These are phyloP conservation scores for Gallinago paraguaiae DNA, from an alignment of 2,113 vertebrate genomes.

Conservation along the genomic window DNA sequence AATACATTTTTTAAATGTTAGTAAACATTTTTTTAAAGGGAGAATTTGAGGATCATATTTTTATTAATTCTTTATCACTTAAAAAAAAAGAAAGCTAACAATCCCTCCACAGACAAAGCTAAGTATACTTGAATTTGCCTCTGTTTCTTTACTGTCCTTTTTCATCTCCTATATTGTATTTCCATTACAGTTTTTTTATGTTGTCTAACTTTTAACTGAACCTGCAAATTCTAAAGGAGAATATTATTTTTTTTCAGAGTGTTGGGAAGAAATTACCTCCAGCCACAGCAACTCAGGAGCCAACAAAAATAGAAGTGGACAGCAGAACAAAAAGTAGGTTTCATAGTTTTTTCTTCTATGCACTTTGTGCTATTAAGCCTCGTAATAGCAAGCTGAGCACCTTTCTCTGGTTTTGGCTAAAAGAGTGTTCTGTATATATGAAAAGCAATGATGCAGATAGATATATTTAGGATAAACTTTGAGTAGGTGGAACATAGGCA, in stretches of 20 bases:
- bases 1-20: neutral
- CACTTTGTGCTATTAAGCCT: neutral
- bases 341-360: conserved; percentile 40
- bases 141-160: neutral
- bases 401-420: neutral
- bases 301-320: conserved; percentile 89
- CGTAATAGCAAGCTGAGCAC: neutral
- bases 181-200: neutral
- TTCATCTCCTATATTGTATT: neutral
- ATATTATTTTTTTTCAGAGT: conserved; percentile 69
- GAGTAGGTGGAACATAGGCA: neutral
- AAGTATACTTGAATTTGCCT: neutral
- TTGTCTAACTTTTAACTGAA: conserved; percentile 14
- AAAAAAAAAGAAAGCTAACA: neutral
- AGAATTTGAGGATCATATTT: neutral
- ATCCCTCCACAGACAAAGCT: neutral
- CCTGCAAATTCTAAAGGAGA: conserved; percentile 45
- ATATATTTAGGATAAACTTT: neutral
- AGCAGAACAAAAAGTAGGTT: conserved; percentile 88
- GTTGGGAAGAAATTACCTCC: conserved; percentile 84
- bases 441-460: neutral
- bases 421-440: neutral
- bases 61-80: neutral
- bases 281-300: conserved; percentile 78
- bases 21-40: neutral